Percentiles rank a stretch among this genome's conserved stretches.
Conservation (phyloP, 2,888 invertebrate genomes). For the Rhogogaster chlorosoma region DNA sequence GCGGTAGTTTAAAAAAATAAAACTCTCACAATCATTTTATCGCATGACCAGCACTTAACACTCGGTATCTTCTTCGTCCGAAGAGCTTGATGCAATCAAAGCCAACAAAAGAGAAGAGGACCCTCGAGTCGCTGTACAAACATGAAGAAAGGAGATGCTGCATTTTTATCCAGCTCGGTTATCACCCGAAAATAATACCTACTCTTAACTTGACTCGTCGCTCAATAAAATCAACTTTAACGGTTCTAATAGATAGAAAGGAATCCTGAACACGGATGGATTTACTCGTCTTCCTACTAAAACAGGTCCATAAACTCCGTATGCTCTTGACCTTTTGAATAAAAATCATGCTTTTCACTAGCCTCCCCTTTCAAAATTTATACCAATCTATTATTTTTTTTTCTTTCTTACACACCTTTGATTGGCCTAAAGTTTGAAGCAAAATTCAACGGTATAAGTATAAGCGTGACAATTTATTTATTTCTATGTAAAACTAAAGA, state of each 20-base stretch:
- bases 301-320: conserved; percentile 18
- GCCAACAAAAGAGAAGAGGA: conserved; percentile 35
- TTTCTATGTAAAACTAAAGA: neutral
- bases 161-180: conserved; percentile 15
- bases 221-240: conserved; percentile 29
- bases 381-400: neutral
- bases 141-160: conserved; percentile 30
- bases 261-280: neutral
- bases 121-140: conserved; percentile 25
- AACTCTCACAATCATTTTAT: conserved; percentile 27
- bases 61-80: conserved; percentile 22
- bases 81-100: conserved; percentile 25
- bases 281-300: neutral
- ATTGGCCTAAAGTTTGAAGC: neutral
- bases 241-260: conserved; percentile 13
- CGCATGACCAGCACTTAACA: conserved; percentile 49
- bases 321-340: conserved; percentile 22
- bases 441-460: neutral
- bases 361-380: neutral
- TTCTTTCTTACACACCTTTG: neutral
- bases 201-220: neutral
- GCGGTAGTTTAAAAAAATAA: neutral
- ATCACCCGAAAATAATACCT: conserved; percentile 6
- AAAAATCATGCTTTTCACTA: neutral
- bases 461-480: neutral